phyloP scores from a whole-genome alignment of 2,113 vertebrate species.

The Origma solitaria region DNA sequence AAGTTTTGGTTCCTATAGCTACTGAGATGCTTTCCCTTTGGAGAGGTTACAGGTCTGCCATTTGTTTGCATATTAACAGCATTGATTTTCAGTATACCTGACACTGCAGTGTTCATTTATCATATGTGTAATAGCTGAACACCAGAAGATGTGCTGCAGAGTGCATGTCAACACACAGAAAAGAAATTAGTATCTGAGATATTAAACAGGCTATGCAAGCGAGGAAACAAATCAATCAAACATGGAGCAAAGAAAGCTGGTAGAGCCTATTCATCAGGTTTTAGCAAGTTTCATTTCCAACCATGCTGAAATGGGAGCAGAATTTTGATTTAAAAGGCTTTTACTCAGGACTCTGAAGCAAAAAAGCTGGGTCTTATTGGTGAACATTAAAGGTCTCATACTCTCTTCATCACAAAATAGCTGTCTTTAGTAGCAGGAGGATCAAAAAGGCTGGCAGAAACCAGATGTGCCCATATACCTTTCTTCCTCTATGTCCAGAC shows the following conservation, averaged over 20 bases:
- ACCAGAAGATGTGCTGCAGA: background rate
- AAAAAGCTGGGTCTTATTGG: background rate
- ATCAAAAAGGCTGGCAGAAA: background rate
- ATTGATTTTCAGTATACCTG: slow-evolving; percentile 15
- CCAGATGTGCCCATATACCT: background rate
- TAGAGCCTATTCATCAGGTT: background rate
- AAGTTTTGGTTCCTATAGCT: slow-evolving; percentile 31
- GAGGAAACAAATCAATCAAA: background rate
- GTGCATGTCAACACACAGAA: background rate
- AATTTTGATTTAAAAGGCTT: background rate
- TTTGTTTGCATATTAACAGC: slow-evolving; percentile 13
- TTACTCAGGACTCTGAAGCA: background rate
- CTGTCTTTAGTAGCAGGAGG: background rate
- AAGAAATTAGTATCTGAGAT: background rate
- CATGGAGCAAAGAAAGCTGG: background rate
- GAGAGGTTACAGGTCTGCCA: slow-evolving; percentile 16
- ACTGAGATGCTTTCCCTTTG: background rate
- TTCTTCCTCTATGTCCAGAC: background rate
- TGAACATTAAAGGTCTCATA: background rate
- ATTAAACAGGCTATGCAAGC: background rate
- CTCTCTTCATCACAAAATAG: background rate
- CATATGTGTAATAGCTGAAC: background rate
- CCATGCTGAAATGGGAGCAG: background rate
- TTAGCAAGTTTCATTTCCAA: background rate
- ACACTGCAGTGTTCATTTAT: background rate